These are phyloP conservation scores for Sciurus niger DNA, from an alignment of 2,113 vertebrate genomes.

Conservation along the genomic window DNA sequence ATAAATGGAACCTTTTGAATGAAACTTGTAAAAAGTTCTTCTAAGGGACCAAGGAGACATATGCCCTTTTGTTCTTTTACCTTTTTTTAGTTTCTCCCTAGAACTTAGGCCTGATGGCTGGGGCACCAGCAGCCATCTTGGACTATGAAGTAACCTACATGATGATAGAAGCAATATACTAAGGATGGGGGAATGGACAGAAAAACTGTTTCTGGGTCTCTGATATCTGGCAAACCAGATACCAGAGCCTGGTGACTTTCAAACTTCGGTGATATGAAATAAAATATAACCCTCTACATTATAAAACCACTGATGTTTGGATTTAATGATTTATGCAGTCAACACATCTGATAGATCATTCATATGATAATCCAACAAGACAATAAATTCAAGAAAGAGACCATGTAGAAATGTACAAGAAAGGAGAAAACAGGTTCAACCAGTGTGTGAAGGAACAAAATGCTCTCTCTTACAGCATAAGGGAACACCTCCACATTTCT, in stretches of 20 bases:
- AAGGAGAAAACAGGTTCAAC: background rate
- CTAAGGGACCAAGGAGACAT: background rate
- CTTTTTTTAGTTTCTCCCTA: background rate
- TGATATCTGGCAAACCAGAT: background rate
- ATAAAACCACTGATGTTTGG: background rate
- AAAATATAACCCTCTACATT: background rate
- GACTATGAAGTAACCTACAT: background rate
- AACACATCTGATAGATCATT: background rate
- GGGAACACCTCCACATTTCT: conserved; percentile 14
- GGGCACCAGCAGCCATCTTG: background rate
- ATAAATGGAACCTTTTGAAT: background rate
- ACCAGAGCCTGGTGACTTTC: background rate
- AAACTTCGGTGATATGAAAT: background rate
- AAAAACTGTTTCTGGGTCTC: background rate
- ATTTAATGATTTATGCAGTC: background rate
- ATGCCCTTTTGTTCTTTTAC: background rate
- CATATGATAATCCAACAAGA: conserved; percentile 9
- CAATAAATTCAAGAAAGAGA: conserved; percentile 45
- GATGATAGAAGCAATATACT: background rate
- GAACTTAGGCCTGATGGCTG: background rate
- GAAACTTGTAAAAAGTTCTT: background rate
- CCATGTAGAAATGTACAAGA: background rate
- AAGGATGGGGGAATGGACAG: background rate
- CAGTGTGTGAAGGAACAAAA: conserved; percentile 1
- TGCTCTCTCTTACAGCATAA: background rate